A percentile compares a stretch with the other conserved stretches of the same genome.
Conservation (phyloP, 2,888 invertebrate genomes). For the Leptopilina myrica region DNA sequence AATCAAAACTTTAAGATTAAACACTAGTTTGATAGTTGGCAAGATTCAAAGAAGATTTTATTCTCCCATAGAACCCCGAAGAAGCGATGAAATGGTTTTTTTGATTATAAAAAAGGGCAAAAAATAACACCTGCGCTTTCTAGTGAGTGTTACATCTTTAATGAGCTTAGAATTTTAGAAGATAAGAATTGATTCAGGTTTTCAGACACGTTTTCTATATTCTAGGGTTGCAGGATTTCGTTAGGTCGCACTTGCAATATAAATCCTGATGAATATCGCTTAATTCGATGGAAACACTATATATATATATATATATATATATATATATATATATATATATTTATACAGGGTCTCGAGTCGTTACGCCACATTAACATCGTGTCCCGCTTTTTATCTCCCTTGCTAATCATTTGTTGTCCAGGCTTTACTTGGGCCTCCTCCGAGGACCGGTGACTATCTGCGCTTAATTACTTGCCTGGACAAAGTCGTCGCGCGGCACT, state of each 20-base stretch:
- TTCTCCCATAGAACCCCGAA: too few relatives aligned
- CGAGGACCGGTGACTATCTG: constrained; percentile 29
- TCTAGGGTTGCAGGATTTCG: constrained; percentile 29
- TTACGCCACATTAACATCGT: constrained; percentile 67
- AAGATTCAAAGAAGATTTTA: too few relatives aligned
- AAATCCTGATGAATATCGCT: constrained; percentile 53
- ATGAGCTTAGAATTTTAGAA: constrained; percentile 33
- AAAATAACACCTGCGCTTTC: not conserved
- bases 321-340: not conserved
- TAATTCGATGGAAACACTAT: constrained; percentile 53
- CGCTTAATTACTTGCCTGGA: constrained; percentile 35
- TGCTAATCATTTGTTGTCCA: constrained; percentile 64
- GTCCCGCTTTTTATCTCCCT: constrained; percentile 65
- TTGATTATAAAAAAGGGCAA: too few relatives aligned
- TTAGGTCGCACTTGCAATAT: constrained; percentile 39
- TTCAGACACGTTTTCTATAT: constrained; percentile 20
- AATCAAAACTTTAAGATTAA: constrained; percentile 3
- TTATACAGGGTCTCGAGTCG: constrained; percentile 53
- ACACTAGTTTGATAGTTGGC: not conserved
- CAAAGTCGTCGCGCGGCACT: constrained; percentile 13
- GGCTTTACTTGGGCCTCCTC: constrained; percentile 46
- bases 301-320: not conserved
- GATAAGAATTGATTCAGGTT: constrained; percentile 17
- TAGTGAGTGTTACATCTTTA: constrained; percentile 2
- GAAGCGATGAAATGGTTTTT: too few relatives aligned